Base-by-base conservation (phyloP, 1,140 invertebrate species). In the Pseudomyrmex sp. region DNA sequence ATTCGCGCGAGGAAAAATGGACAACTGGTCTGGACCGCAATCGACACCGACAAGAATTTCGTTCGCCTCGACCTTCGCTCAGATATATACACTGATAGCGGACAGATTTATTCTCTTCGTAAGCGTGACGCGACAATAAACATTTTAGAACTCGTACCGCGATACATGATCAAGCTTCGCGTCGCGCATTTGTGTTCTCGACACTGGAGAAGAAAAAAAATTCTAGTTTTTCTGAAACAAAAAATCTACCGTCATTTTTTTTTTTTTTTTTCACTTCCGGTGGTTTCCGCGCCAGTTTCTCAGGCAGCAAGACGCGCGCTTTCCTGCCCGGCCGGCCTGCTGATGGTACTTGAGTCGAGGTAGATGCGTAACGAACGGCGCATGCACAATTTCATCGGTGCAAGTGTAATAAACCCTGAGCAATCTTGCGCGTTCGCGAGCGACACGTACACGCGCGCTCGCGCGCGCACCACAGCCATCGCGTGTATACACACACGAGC, bases 371-470 rank as follows among this genome's bases (percentile, higher is more conserved):
- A 62, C 85, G 80, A 83, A 77, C 82, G 86, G 85, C 87, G 88
- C 90, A 90, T 90, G 91, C 85, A 89, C 88, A 89, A 86, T 91
- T 90, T 88, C 88, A 89, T 90, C 87, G 85, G 82, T 83, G 75
- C 82, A 84, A 91, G 88, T 90, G 91, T 89, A 92, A 91, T 92
- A 92, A 91, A 91, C 86, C 88, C 76, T 85, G 77, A 74, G 12
- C 85, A 80, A 80, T 80, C 68, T 83, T 80, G 66, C 35, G 83
- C 79, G 73, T 73, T 56, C 66, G 72, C 63, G n/a, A 48, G n/a
- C 65, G 76, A 23, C 50, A 56, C 70, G 20, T 46, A 10, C 5
- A 46, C 35, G n/a, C 35, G n/a, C 9, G 44, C 15, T 3, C 35
- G 12, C 3, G n/a, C 13, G 7, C 8, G 23, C 15, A 18, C 35